A percentile compares a stretch with the other conserved stretches of the same genome.
These are phyloP conservation scores for Ophraella communa DNA, from an alignment of 2,888 invertebrate genomes.

Conservation along the genomic window DNA sequence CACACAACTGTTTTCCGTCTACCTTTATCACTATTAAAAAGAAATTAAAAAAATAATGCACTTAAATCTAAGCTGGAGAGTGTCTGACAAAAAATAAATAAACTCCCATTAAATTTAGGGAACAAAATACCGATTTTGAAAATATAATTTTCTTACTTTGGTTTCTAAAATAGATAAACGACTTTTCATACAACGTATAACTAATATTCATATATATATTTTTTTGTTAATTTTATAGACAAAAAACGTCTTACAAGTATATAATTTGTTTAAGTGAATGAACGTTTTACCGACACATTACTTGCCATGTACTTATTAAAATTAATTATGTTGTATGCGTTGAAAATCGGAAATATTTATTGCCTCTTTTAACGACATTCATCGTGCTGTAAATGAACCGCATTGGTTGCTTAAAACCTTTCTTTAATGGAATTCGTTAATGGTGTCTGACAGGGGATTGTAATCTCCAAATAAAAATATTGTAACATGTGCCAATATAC, in stretches of 20 bases:
- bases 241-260: background rate
- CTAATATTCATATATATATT: too few relatives aligned
- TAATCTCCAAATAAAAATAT: background rate
- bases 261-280: background rate
- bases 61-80: too few relatives aligned
- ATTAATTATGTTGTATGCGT: background rate
- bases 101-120: too few relatives aligned
- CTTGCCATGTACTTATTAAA: background rate
- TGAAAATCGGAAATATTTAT: background rate
- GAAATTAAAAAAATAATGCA: too few relatives aligned
- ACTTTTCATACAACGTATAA: too few relatives aligned
- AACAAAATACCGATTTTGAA: too few relatives aligned
- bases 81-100: too few relatives aligned
- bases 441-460: background rate
- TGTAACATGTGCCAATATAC: conserved; percentile 5
- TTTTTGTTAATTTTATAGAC: background rate
- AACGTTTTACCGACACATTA: background rate
- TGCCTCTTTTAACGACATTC: background rate
- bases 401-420: background rate
- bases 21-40: too few relatives aligned
- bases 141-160: too few relatives aligned
- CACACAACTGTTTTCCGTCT: too few relatives aligned
- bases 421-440: background rate
- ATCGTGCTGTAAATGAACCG: background rate
- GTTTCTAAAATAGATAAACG: too few relatives aligned